Base-by-base conservation (phyloP, 1,140 invertebrate species). In the Heliconius himera region DNA sequence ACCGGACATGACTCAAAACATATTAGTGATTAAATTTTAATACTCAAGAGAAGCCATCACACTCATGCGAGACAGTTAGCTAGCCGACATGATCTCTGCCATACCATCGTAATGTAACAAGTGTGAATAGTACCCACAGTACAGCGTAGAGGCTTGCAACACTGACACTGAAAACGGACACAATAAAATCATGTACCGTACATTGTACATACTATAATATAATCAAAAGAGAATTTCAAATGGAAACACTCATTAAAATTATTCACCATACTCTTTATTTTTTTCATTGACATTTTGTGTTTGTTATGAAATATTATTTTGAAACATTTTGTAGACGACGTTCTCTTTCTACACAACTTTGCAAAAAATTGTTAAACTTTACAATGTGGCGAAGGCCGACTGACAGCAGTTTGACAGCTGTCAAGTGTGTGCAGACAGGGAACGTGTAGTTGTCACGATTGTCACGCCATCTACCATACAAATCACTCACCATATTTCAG, bases 401-500 rank as follows among this genome's bases (percentile, higher is more conserved):
- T 75, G 74, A 66, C 20, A 75, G 22, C 46, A 41, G 20, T 66
- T 13, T 76, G 56, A 76, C 74, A 76, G 11, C 56, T 76, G 74
- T 76, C 74, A 76, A 66, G 26, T 66, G 60, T 22, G 74, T 84
- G 85, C 89, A 87, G 90, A 88, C 83, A 88, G 90, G 90, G 91
- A 89, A 87, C 81, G 88, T 90, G 89, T 46, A 89, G 76, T 66
- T 85, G 83, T 84, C 79, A 83, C 70, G 29, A 46, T 70, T 82
- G 54, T 89, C 91, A 89, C 87, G 78, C 85, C 91, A 92, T 88
- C 89, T 81, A 86, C 88, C 91, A 93, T 93, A 93, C 90, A 92
- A 90, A 76, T 89, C 89, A 88, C 89, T 91, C 89, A 89, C 90
- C 89, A 92, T 91, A 93, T 94, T 94, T 94, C 93, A 94, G 93